Evolutionary conservation across 2,888 invertebrate genomes (phyloP), one percentile per base, ranked within the genome.

Genomic region (Pristionchus exspectatus): DNA sequence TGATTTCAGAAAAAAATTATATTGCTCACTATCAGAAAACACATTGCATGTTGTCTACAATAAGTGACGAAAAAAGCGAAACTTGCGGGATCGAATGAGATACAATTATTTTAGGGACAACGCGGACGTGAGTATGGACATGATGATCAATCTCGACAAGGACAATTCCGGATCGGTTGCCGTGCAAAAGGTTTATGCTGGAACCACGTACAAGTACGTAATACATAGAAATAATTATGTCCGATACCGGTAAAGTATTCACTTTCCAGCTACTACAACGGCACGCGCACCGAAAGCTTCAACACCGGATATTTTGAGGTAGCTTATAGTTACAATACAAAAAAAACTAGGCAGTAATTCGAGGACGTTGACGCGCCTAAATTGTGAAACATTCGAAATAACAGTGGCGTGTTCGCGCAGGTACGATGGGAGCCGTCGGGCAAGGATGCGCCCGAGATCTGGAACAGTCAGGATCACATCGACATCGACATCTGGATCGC

Each of bases 271-370:
- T 74, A 74, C 38, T 74, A 74, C 74, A 74, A 38, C 74, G 74
- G 74, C 30, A 74, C 38, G 12, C 74, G 74, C 14, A 74, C 74
- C 24, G 38, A 38, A 21, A 24, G 18, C 21, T 74, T 74, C 74
- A 74, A 74, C 38, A 74, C 74, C 4, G 74, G 74, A 2, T 74
- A 74, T 18, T 74, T 74, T 21, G 74, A 74, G 74, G 74, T 74
- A 33, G 16, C 33, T 1, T 9, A 14, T 66, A 3, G 5, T 4
- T 66, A n/a, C n/a, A n/a, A n/a, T n/a, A n/a, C n/a, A 27, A 9
- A 69, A 69, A 69, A 69, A 69, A 66, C n/a, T n/a, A n/a, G n/a
- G n/a, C n/a, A n/a, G n/a, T n/a, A n/a, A n/a, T n/a, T n/a, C n/a
- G n/a, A n/a, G n/a, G n/a, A n/a, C n/a, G n/a, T n/a, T n/a, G n/a